These are phyloP conservation scores for Ciconia nigra DNA, from an alignment of 2,797 vertebrate species.

Conservation along the genomic window DNA sequence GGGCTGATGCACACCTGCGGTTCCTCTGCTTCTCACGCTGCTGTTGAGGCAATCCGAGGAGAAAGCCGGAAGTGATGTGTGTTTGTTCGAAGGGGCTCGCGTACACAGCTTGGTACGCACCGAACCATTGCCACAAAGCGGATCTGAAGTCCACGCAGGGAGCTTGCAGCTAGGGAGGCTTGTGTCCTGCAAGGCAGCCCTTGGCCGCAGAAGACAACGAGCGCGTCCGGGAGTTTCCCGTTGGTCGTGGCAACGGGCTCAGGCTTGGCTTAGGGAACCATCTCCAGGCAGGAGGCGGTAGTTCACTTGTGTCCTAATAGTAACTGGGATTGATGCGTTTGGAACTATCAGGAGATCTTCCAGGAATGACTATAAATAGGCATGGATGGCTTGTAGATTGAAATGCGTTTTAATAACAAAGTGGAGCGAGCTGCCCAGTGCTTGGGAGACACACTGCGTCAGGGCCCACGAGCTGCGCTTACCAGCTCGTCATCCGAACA, in stretches of 20 bases:
- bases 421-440: neutral
- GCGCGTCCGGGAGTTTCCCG: fast-evolving
- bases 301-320: neutral
- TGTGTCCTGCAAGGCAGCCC: neutral
- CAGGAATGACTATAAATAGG: neutral
- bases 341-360: neutral
- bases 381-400: fast-evolving
- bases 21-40: neutral
- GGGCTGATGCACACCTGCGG: neutral
- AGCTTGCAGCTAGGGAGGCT: neutral
- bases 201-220: neutral
- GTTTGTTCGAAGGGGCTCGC: neutral
- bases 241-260: fast-evolving
- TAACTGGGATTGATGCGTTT: neutral
- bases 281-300: neutral
- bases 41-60: neutral
- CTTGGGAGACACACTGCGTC: neutral
- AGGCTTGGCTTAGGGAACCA: neutral
- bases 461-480: fast-evolving
- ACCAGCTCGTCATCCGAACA: neutral
- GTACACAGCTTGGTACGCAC: neutral
- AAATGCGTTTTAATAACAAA: fast-evolving
- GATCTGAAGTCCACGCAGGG: fast-evolving
- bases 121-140: neutral
- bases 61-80: neutral